Percentiles rank a stretch among this genome's conserved stretches.
phyloP scores from a whole-genome alignment of 2,113 vertebrate species.

The Bubo blakistoni region DNA sequence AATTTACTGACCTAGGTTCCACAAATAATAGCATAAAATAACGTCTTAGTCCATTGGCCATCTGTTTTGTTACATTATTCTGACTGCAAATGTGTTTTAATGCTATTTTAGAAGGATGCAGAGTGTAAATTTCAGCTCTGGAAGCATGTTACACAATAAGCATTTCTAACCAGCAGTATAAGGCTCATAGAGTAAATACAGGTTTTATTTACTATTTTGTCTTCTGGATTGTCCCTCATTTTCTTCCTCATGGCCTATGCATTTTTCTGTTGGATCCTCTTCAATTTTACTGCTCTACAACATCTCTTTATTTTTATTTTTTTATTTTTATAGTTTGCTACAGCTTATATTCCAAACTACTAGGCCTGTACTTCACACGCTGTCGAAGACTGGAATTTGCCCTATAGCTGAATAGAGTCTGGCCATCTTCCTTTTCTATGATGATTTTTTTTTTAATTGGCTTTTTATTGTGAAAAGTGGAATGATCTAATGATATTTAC shows the following conservation, averaged over 20 bases:
- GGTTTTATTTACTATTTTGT: neutral
- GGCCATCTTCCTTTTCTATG: neutral
- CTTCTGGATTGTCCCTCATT: neutral
- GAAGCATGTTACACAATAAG: neutral
- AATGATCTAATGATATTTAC: neutral
- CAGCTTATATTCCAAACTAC: neutral
- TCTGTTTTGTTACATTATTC: conserved; percentile 39
- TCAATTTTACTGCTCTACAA: neutral
- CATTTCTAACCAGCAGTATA: neutral
- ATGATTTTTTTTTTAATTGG: neutral
- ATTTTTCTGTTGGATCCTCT: neutral
- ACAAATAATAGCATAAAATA: conserved; percentile 13
- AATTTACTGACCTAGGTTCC: conserved; percentile 15
- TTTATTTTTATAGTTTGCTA: neutral
- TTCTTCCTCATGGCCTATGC: neutral
- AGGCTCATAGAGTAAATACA: neutral
- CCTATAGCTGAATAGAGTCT: neutral
- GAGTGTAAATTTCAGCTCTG: neutral
- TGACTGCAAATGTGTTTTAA: neutral
- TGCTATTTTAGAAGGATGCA: neutral
- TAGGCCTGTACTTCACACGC: neutral
- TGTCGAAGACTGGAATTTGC: neutral
- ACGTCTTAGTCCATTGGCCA: neutral
- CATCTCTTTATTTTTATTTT: neutral
- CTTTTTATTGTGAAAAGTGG: neutral